Evolutionary conservation across 2,113 vertebrate genomes (phyloP).

Genomic region (Aphyosemion australe): DNA sequence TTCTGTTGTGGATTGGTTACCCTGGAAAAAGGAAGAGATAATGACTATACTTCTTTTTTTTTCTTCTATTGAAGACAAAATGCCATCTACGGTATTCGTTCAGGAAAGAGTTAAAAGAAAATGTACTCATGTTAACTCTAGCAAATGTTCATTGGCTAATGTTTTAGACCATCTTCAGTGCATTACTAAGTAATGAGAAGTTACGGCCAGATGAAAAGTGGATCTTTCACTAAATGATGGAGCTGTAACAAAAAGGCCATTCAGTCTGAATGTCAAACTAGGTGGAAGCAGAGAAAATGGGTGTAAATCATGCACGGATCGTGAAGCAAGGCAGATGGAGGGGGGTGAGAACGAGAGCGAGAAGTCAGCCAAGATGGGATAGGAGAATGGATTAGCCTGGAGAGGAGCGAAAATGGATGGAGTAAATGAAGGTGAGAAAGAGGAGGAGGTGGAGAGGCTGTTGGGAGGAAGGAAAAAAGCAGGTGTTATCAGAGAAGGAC

Average conservation of each 20-base stretch:
- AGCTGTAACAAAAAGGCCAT: background rate
- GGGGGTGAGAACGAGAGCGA: conserved; percentile 5
- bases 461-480: background rate
- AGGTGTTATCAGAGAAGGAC: conserved; percentile 15
- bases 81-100: background rate
- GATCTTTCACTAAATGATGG: conserved; percentile 4
- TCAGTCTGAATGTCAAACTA: conserved; percentile 1
- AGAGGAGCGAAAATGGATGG: conserved; percentile 18
- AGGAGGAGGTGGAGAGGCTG: conserved; percentile 16
- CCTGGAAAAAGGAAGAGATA: too few relatives aligned
- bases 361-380: conserved; percentile 29
- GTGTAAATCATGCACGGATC: background rate
- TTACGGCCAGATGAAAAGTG: background rate
- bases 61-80: background rate
- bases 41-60: background rate
- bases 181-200: background rate
- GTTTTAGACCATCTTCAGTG: background rate
- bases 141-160: background rate
- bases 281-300: background rate
- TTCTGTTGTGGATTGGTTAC: too few relatives aligned
- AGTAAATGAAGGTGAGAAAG: conserved; percentile 37
- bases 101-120: background rate
- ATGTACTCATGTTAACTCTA: too few relatives aligned
- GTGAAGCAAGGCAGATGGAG: conserved; percentile 9
- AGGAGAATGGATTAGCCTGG: conserved; percentile 2